Evolutionary conservation across 2,888 invertebrate genomes (phyloP).

Genomic region (Hipparchia sbordonii): DNA sequence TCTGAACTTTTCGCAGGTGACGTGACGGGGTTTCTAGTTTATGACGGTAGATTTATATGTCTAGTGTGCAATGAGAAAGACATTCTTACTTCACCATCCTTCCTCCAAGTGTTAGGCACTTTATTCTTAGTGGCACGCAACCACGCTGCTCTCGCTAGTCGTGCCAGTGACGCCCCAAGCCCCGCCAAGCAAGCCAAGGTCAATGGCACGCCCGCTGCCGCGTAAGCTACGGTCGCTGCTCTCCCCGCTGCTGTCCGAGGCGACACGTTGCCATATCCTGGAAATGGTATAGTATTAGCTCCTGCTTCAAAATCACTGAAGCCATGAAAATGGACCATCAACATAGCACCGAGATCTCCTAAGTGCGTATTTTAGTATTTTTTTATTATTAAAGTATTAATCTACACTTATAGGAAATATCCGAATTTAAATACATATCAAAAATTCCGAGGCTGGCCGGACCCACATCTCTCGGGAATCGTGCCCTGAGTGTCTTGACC

Average conservation of each 20-base stretch:
- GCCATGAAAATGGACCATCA: too few relatives aligned
- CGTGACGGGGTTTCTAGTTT: too few relatives aligned
- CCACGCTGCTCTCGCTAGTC: conserved; percentile 87
- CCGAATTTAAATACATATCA: too few relatives aligned
- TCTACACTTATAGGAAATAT: too few relatives aligned
- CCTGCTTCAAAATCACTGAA: not conserved
- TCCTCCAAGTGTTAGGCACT: conserved; percentile 70
- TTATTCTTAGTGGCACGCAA: conserved; percentile 69
- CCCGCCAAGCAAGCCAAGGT: conserved; percentile 94
- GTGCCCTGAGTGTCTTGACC: too few relatives aligned
- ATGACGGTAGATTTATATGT: too few relatives aligned
- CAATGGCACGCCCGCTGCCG: conserved; percentile 93
- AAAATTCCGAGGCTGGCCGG: too few relatives aligned
- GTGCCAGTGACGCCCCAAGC: conserved; percentile 91
- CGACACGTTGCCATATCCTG: conserved; percentile 93
- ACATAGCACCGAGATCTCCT: too few relatives aligned
- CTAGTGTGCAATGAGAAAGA: not conserved
- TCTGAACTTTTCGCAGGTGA: too few relatives aligned
- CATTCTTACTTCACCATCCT: conserved; percentile 64
- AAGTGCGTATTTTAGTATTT: too few relatives aligned
- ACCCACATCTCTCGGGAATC: too few relatives aligned
- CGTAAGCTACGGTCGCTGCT: conserved; percentile 93
- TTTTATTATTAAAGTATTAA: too few relatives aligned
- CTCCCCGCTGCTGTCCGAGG: conserved; percentile 92
- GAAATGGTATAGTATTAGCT: not conserved